Conservation (phyloP, 2,888 invertebrate genomes). For the Drosophila cracens region DNA sequence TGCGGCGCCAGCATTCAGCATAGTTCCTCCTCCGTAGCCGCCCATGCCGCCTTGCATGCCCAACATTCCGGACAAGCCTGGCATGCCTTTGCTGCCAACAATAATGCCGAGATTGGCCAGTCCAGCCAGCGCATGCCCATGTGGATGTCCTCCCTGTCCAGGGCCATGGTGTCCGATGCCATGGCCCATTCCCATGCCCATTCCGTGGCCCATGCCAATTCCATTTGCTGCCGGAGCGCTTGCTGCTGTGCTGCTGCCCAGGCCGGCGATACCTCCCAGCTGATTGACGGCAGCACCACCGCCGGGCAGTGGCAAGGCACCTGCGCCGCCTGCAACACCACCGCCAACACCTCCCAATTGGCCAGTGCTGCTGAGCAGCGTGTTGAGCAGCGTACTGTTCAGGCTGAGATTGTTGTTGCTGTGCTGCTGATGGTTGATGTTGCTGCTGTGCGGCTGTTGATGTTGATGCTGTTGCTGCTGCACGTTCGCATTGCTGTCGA, state of each 20-base stretch:
- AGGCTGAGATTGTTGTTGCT: conserved; percentile 48
- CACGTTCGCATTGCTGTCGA: conserved; percentile 42
- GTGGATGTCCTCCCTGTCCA: conserved; percentile 51
- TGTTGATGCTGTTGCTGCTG: conserved; percentile 42
- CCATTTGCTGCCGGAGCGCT: conserved; percentile 25
- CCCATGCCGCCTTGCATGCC: conserved; percentile 51
- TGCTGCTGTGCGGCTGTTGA: conserved; percentile 42
- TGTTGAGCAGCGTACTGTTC: conserved; percentile 75
- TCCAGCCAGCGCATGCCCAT: conserved; percentile 79
- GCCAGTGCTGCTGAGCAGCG: conserved; percentile 44
- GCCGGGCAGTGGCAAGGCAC: conserved; percentile 15
- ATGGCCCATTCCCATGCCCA: conserved; percentile 27
- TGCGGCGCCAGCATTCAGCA: conserved; percentile 60
- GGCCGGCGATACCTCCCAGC: conserved; percentile 36
- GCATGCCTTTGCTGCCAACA: conserved; percentile 63
- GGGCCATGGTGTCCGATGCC: conserved; percentile 26
- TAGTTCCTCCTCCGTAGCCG: conserved; percentile 51
- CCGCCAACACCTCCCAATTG: conserved; percentile 38
- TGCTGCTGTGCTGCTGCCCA: conserved; percentile 41
- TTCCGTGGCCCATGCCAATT: conserved; percentile 24
- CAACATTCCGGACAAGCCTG: conserved; percentile 30
- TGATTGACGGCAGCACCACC: conserved; percentile 54
- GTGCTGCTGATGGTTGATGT: conserved; percentile 44
- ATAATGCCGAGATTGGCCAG: conserved; percentile 78
- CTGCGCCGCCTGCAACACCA: conserved; percentile 13